Base-by-base conservation (phyloP, 2,113 vertebrate genomes). In the Neoarius graeffei region DNA sequence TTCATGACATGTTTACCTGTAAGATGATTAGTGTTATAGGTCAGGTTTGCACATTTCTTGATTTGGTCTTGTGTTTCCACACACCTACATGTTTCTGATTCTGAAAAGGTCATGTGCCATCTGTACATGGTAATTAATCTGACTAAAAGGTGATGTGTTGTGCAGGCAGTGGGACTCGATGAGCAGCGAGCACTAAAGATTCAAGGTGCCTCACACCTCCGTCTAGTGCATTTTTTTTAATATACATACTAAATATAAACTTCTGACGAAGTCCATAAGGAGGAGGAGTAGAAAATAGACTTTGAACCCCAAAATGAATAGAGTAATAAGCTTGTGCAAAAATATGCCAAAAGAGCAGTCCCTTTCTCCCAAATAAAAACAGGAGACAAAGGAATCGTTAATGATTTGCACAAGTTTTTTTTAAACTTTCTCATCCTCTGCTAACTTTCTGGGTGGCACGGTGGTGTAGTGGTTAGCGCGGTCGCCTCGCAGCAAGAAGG, bases 81-180 rank as follows among this genome's bases (percentile, higher is more conserved):
- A 56, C 50, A 56, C 73, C 73, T 80, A 80, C 77, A 57, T 27
- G 13, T 56, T 79, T 17, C 52, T 27, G 52, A 14, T 56, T 27
- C 27, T 80, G 52, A 80, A 80, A 80, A 80, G 77, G 52, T 80
- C 77, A 77, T 2, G 17, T 7, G 13, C 17, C 77, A 80, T 80
- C 23, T 79, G 20, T 54, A 50, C 48, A 54, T 1, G 7, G 25
- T 54, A 80, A 57, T 80, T 80, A 80, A 9, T 27, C n/a, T 0
- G 52, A 80, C 4, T 80, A 80, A 80, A 80, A 80, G 48, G 9
- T 6, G 48, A 56, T 56, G 5, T 54, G 77, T 56, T 56, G 52
- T 52, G 52, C 25, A 56, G 25, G 25, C 74, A 54, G 23, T 11
- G 48, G 1, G 74, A 77, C 2, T 56, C 13, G 50, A 54, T 54